Evolutionary conservation across 2,888 invertebrate species (phyloP).

Genomic region (Timema cristinae): DNA sequence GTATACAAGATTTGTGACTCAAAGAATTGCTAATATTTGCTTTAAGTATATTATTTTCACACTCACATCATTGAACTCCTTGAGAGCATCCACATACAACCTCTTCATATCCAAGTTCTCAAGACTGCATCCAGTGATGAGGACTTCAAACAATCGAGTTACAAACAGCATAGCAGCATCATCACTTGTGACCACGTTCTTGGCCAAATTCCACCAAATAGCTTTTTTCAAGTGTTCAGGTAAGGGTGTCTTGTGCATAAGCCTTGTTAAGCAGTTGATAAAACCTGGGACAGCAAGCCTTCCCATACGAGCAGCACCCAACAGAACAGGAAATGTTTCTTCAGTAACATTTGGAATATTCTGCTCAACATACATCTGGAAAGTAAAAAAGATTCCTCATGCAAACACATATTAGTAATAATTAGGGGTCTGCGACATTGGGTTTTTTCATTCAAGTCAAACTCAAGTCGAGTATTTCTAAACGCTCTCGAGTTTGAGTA

Average conservation of each 20-base stretch:
- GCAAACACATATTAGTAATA: too few species aligned
- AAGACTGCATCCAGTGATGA: conserved; percentile 48
- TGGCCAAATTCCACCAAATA: conserved; percentile 40
- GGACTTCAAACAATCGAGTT: conserved; percentile 47
- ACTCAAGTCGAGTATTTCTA: too few species aligned
- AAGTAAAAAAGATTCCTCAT: neutral
- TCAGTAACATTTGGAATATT: neutral
- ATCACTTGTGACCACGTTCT: neutral
- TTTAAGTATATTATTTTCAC: too few species aligned
- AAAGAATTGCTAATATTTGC: too few species aligned
- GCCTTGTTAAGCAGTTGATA: conserved; percentile 51
- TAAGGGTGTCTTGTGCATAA: conserved; percentile 50
- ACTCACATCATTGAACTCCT: conserved; percentile 9
- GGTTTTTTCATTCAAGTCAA: too few species aligned
- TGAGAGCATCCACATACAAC: conserved; percentile 13
- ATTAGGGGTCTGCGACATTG: too few species aligned
- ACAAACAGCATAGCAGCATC: conserved; percentile 36
- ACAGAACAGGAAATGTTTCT: neutral
- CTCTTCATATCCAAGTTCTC: conserved; percentile 1
- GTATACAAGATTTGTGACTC: too few species aligned
- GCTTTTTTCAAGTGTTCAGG: conserved; percentile 47
- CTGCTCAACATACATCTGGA: conserved; percentile 11
- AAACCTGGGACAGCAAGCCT: conserved; percentile 55
- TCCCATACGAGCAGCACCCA: conserved; percentile 44
- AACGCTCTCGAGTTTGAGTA: too few species aligned